These are phyloP conservation scores for Aplidium turbinatum DNA, from an alignment of 23 tunicate genomes.

Conservation along the genomic window DNA sequence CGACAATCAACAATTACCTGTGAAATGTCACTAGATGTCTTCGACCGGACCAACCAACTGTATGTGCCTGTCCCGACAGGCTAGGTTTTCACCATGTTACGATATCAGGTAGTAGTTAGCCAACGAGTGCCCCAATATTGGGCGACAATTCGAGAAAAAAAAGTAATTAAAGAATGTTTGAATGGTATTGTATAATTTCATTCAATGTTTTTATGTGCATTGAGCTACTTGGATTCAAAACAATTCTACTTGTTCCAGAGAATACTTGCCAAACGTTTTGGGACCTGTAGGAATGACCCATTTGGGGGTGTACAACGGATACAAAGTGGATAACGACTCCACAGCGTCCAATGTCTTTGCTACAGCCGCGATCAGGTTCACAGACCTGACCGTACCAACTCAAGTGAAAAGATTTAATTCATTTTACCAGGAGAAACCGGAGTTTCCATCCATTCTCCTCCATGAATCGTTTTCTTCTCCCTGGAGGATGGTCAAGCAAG, in stretches of 20 bases:
- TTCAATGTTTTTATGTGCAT: no score
- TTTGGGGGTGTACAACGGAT: constrained; percentile 65
- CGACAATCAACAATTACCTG: no score
- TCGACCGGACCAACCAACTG: no score
- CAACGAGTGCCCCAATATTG: no score
- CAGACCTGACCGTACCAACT: constrained; percentile 76
- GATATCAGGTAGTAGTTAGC: no score
- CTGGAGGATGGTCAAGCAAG: constrained; percentile 77
- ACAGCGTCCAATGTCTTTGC: constrained; percentile 81
- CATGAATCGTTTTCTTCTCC: constrained; percentile 77
- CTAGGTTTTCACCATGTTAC: no score
- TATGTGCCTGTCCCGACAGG: no score
- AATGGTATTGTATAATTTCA: no score
- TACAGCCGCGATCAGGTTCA: constrained; percentile 90
- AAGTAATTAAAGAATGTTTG: no score
- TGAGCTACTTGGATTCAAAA: no score
- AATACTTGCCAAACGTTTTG: constrained; percentile 78
- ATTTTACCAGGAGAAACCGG: constrained; percentile 59
- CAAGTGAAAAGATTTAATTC: constrained; percentile 53
- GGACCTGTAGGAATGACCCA: constrained; percentile 51
- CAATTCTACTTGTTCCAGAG: constrained; percentile 50
- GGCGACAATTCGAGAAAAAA: no score
- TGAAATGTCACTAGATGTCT: no score
- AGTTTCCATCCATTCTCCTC: constrained; percentile 51
- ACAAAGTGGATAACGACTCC: constrained; percentile 41